Base-by-base conservation (phyloP, 2,797 vertebrate genomes). In the Denticeps clupeoides region DNA sequence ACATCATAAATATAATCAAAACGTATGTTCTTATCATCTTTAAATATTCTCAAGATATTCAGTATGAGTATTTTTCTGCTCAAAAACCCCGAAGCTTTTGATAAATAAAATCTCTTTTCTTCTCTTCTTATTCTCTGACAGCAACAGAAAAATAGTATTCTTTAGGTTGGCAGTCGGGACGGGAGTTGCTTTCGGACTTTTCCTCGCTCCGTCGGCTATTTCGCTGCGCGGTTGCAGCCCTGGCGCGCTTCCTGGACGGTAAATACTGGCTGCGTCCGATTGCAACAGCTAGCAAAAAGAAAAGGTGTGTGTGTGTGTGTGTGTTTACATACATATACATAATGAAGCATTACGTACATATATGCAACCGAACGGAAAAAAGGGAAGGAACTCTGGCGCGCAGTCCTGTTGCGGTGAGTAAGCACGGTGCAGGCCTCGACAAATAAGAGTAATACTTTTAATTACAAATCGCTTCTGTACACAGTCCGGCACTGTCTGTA, bases 381-480 rank as follows among this genome's bases (percentile, higher is more conserved):
- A 67, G 68, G 69, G 75, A 70, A 69, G 12, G 67, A 73, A 71
- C 61, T 68, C 46, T 60, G 60, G 62, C 65, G 75, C 61, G 58
- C 78, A 59, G 70, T 71, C 65, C 62, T 64, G 69, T 75, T 74
- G 60, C 64, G 47, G 78, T 78, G 82, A 77, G 64, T 74, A 80
- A 80, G 75, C 78, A 81, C 82, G 77, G 69, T 51, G 75, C 77
- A 79, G 79, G 79, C 79, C 80, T 81, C 77, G 81, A 82, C 84
- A 83, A 85, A 82, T 75, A 70, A 77, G 80, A 75, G 75, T 82
- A 82, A 82, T 83, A 84, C 73, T 71, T 38, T 78, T 79, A 80
- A 75, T 82, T 86, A 87, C 81, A 87, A 87, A 86, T 79, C 68
- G 71, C 58, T 76, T 72, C 79, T 87, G 80, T 87, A 87, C 85